These are phyloP conservation scores for Psix sp. DNA, from an alignment of 1,140 invertebrate genomes.

Conservation along the genomic window DNA sequence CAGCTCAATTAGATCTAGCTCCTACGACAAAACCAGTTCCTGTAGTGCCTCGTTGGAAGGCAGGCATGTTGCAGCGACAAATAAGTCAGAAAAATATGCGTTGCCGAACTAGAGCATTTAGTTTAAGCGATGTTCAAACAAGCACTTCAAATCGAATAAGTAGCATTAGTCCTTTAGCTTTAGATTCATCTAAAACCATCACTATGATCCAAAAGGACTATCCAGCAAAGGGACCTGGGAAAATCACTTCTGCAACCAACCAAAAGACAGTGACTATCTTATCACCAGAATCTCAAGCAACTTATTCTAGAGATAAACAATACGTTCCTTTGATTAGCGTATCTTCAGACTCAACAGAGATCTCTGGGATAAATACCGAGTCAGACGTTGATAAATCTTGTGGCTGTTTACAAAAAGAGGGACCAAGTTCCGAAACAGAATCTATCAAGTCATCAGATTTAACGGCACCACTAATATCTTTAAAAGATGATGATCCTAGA, in stretches of 20 bases:
- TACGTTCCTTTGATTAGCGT: slow-evolving; percentile 42
- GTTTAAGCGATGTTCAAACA: slow-evolving; percentile 70
- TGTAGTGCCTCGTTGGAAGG: slow-evolving; percentile 69
- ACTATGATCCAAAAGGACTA: slow-evolving; percentile 55
- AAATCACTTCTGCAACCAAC: slow-evolving; percentile 9
- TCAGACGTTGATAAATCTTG: slow-evolving; percentile 17
- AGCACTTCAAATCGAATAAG: slow-evolving; percentile 43
- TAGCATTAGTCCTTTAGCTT: slow-evolving; percentile 65
- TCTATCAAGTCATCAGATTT: slow-evolving; percentile 35
- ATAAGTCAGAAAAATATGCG: slow-evolving; percentile 67
- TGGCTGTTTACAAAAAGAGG: slow-evolving; percentile 7
- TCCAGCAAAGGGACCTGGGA: slow-evolving; percentile 24
- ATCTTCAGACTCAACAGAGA: slow-evolving; percentile 26
- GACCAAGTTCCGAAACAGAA: slow-evolving; percentile 33
- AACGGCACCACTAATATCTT: slow-evolving; percentile 26
- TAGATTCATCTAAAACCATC: slow-evolving; percentile 58
- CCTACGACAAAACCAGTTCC: slow-evolving; percentile 51
- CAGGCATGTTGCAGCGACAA: slow-evolving; percentile 71
- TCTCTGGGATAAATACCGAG: slow-evolving; percentile 8
- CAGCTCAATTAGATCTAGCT: slow-evolving; percentile 57
- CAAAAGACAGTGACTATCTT: slow-evolving; percentile 72
- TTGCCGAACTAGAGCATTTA: slow-evolving; percentile 69
- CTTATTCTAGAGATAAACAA: slow-evolving; percentile 26
- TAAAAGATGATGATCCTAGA: slow-evolving; percentile 9
- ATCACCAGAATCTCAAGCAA: slow-evolving; percentile 57